These are phyloP conservation scores for Temnothorax ravouxi DNA, from an alignment of 2,888 invertebrate species.

Conservation along the genomic window DNA sequence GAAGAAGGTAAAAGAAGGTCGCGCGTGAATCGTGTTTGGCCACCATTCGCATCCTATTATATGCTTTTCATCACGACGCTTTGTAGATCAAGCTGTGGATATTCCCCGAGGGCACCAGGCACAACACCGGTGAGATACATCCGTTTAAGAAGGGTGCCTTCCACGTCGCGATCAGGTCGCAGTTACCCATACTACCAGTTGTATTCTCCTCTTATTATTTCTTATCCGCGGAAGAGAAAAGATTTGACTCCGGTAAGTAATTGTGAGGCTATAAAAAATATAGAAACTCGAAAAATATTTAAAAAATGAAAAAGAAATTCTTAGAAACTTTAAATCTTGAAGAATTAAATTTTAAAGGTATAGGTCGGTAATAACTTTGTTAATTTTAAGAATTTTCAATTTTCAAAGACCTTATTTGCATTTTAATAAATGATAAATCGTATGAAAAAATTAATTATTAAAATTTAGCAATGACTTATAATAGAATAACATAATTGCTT, in stretches of 20 bases:
- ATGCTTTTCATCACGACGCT: background rate
- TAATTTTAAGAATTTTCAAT: conserved; percentile 6
- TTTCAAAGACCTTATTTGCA: background rate
- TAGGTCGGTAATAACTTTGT: background rate
- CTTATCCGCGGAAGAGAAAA: conserved; percentile 91
- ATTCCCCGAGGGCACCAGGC: conserved; percentile 97
- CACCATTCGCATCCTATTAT: background rate
- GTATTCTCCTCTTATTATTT: conserved; percentile 96
- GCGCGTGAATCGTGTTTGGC: background rate
- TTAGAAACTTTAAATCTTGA: background rate
- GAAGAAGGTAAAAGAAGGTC: conserved; percentile 88
- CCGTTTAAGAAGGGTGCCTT: conserved; percentile 99
- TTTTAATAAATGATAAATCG: background rate
- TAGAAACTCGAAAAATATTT: background rate
- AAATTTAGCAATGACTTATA: background rate
- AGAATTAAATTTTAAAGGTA: background rate
- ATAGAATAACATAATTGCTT: background rate
- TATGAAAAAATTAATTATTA: background rate
- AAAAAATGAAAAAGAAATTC: background rate
- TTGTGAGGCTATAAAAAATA: background rate
- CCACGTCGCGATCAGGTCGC: conserved; percentile 95
- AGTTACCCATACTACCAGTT: conserved; percentile 96
- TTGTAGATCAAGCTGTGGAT: conserved; percentile 94
- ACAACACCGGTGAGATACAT: conserved; percentile 94
- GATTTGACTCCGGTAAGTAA: conserved; percentile 90